phyloP scores from a whole-genome alignment of 1,140 invertebrate genomes.

The Sipha flava region DNA sequence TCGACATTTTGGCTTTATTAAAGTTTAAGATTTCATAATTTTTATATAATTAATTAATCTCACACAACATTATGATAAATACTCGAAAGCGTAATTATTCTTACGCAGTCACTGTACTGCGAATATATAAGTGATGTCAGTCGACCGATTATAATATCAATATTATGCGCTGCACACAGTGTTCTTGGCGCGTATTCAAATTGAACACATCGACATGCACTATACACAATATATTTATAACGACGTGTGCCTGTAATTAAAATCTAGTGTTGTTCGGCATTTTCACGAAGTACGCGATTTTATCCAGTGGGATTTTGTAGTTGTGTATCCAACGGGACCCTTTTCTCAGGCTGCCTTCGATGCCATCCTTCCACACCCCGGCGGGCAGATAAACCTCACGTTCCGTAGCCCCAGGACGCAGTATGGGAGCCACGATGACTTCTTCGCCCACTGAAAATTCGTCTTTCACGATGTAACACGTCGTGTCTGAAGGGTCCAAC shows the following conservation, averaged over 20 bases:
- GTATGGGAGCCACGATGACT: conserved; percentile 81
- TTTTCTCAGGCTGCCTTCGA: conserved; percentile 71
- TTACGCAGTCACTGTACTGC: no score
- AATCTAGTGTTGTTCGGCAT: conserved; percentile 77
- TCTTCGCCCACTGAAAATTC: conserved; percentile 88
- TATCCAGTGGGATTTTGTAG: conserved; percentile 66
- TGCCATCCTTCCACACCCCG: conserved; percentile 82
- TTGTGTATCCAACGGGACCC: conserved; percentile 83
- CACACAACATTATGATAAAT: no score
- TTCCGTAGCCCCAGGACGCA: conserved; percentile 56
- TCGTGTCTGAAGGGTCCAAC: conserved; percentile 70
- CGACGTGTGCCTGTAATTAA: no score
- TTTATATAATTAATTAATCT: no score
- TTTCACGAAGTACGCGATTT: conserved; percentile 75
- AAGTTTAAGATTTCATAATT: no score
- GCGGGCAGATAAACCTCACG: conserved; percentile 72
- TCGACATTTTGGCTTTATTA: not conserved
- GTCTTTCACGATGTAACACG: conserved; percentile 68
- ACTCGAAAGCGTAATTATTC: no score
- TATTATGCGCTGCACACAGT: no score
- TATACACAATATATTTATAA: no score
- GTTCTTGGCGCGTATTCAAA: no score
- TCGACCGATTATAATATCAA: no score
- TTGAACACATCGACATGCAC: no score
- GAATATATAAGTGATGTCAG: no score